A percentile compares a stretch with the other conserved stretches of the same genome.
phyloP scores from a whole-genome alignment of 2,113 vertebrate species.

The Psophia crepitans region DNA sequence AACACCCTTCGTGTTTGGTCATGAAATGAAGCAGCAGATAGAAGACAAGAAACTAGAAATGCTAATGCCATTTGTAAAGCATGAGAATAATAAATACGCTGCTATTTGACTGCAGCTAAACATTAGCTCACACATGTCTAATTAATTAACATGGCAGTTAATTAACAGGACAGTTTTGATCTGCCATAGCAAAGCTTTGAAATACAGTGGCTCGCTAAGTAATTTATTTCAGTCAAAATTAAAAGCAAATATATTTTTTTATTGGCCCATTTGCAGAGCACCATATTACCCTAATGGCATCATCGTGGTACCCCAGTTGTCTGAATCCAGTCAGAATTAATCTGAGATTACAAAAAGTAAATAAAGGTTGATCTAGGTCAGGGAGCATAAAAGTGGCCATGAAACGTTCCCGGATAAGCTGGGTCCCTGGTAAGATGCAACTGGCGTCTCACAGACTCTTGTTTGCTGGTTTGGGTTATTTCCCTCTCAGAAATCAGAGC shows the following conservation, averaged over 20 bases:
- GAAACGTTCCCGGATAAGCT: neutral
- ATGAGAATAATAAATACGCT: neutral
- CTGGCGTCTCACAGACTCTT: neutral
- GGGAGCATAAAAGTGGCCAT: neutral
- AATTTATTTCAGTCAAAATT: constrained; percentile 12
- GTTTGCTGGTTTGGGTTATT: neutral
- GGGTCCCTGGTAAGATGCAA: neutral
- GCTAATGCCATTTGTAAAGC: constrained; percentile 12
- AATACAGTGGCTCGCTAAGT: neutral
- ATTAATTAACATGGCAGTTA: constrained; percentile 58
- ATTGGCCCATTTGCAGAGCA: neutral
- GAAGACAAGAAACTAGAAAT: neutral
- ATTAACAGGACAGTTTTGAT: constrained; percentile 61
- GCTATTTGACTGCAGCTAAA: constrained; percentile 3
- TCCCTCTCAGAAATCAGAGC: neutral
- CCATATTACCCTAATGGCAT: neutral
- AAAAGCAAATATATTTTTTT: neutral
- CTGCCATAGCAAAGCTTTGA: constrained; percentile 43
- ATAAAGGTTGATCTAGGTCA: neutral
- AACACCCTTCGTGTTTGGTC: neutral
- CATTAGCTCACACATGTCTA: neutral
- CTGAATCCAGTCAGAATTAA: neutral
- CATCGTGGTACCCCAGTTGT: neutral
- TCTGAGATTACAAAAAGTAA: neutral
- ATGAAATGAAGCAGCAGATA: neutral